Evolutionary conservation across 2,888 invertebrate genomes (phyloP).

Genomic region (Apamea crenata): DNA sequence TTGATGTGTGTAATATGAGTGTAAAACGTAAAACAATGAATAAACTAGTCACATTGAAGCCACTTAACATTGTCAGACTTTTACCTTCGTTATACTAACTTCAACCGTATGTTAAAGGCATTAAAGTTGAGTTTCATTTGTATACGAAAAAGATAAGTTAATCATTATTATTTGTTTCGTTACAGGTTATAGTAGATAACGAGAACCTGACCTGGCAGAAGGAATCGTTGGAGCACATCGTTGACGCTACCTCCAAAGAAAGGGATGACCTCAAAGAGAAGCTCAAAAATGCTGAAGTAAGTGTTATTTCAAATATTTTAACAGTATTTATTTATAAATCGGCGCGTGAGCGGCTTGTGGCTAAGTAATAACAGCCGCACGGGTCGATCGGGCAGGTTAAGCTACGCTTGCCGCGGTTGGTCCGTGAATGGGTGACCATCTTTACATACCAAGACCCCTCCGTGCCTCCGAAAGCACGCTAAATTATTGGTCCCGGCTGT

Average conservation of each 20-base stretch:
- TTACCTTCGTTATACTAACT: background rate
- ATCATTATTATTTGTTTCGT: background rate
- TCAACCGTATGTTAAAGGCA: background rate
- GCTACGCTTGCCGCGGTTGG: no score
- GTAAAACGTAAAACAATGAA: background rate
- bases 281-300: conserved; percentile 80
- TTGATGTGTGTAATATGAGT: no score
- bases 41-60: background rate
- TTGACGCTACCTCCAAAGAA: conserved; percentile 82
- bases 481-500: no score
- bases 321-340: background rate
- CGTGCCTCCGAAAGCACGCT: no score
- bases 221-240: conserved; percentile 84
- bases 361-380: no score
- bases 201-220: conserved; percentile 87
- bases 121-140: background rate
- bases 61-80: no score
- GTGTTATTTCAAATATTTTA: background rate
- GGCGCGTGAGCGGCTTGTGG: no score
- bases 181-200: conserved; percentile 86
- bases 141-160: background rate
- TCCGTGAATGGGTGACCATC: no score
- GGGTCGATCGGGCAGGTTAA: no score
- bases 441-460: no score
- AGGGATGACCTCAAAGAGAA: conserved; percentile 84